phyloP scores from a whole-genome alignment of 2,113 vertebrate species.

The Martes martes region DNA sequence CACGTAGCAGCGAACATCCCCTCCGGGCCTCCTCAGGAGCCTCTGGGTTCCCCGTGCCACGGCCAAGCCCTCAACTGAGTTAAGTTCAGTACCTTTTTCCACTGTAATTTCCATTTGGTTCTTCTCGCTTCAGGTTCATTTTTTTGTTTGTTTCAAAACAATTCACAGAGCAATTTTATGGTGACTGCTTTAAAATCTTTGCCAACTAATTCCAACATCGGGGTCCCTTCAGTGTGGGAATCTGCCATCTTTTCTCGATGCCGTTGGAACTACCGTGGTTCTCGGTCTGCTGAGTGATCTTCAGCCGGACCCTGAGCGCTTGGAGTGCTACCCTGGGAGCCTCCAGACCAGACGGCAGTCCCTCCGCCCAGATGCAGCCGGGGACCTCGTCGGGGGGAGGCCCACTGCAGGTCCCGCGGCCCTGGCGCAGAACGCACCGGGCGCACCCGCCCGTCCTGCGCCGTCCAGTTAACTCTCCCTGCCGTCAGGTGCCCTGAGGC shows the following conservation, averaged over 20 bases:
- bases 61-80: not conserved
- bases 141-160: not conserved
- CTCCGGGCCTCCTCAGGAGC: not conserved
- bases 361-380: not conserved
- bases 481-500: not conserved
- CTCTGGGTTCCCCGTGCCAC: not conserved
- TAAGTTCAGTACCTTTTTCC: not conserved
- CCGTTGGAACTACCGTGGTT: not conserved
- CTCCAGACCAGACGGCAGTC: too few species aligned
- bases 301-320: not conserved
- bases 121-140: not conserved
- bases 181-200: not conserved
- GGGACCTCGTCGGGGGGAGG: not conserved
- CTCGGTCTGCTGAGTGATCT: not conserved
- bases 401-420: not conserved
- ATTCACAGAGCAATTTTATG: not conserved
- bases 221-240: too few species aligned
- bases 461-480: not conserved
- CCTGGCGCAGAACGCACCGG: fast-evolving
- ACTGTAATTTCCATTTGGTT: not conserved
- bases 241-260: not conserved
- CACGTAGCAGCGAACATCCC: fast-evolving
- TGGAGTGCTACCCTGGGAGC: not conserved
- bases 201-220: not conserved
- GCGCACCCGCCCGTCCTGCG: fast-evolving